Conservation (phyloP, 2,797 vertebrate genomes). For the Masticophis lateralis region DNA sequence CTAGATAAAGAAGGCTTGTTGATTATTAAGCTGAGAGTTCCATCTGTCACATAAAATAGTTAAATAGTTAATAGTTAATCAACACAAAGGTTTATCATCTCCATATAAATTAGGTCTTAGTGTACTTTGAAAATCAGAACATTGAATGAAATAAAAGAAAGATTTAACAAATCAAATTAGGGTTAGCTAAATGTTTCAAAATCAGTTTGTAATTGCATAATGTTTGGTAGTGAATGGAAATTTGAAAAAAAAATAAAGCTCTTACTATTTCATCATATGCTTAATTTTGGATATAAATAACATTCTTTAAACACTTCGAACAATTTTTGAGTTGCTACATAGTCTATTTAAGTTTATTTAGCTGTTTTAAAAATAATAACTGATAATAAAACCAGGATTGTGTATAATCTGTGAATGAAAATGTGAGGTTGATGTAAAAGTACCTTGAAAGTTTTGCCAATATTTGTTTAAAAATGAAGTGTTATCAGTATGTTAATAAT, state of each 20-base stretch:
- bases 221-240: neutral
- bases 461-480: neutral
- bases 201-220: neutral
- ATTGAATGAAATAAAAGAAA: neutral
- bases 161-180: neutral
- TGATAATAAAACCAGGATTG: neutral
- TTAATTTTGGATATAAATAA: neutral
- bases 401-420: neutral
- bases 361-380: neutral
- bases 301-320: neutral
- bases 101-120: neutral
- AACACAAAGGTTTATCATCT: neutral
- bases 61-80: neutral
- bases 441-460: neutral
- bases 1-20: neutral
- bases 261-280: neutral
- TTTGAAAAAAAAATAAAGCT: neutral
- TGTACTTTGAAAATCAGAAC: neutral
- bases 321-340: neutral
- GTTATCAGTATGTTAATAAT: neutral
- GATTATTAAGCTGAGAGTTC: neutral
- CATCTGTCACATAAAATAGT: neutral
- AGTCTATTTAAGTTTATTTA: neutral
- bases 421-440: neutral
- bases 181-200: neutral